Base-by-base conservation (phyloP, 2,888 invertebrate species). In the Ichneumoninae sp. region DNA sequence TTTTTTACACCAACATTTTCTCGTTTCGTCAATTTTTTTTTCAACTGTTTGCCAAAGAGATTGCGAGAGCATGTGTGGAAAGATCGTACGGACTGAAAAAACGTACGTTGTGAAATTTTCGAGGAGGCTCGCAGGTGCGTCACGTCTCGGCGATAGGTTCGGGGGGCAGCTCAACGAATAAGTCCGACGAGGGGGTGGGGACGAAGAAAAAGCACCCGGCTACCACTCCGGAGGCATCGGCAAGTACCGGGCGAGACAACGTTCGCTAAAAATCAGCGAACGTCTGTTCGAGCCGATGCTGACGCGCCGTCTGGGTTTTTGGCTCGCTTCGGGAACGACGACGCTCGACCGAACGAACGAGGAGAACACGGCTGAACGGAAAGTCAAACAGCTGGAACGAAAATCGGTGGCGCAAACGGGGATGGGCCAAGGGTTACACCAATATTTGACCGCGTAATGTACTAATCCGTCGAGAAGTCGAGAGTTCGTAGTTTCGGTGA, bases 391-490 rank as follows among this genome's bases (percentile, higher is more conserved):
- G 83, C 83, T 88, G 86, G 87, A 87, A 85, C 89, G 71, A 83
- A 74, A 71, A 65, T 65, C 30, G 54, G 57, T 71, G 71, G 40
- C 44, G 63, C 63, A 36, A 36, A 80, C 30, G 60, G 40, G 66
- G 8, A 19, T 75, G 65, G 68, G 71, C 52, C 60, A 85, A 88
- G 88, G 88, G 88, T 83, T 87, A 83, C 87, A 89, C 83, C 87
- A 91, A 91, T 91, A 91, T 91, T 91, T 91, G 89, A 85, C 70
- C 77, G 77, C 83, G 81, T 89, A 90, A 89, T 89, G 90, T 86
- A 90, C 89, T 85, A 87, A 83, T 74, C 73, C 73, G 52, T 60
- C 47, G 54, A 44, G 65, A 52, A 50, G 33, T 79, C 36, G 47
- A 69, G 33, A 73, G n/a, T 33, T 30, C 54, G 76, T 65, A 75